Evolutionary conservation across 1,140 invertebrate species (phyloP).

Genomic region (Augochlora pura): DNA sequence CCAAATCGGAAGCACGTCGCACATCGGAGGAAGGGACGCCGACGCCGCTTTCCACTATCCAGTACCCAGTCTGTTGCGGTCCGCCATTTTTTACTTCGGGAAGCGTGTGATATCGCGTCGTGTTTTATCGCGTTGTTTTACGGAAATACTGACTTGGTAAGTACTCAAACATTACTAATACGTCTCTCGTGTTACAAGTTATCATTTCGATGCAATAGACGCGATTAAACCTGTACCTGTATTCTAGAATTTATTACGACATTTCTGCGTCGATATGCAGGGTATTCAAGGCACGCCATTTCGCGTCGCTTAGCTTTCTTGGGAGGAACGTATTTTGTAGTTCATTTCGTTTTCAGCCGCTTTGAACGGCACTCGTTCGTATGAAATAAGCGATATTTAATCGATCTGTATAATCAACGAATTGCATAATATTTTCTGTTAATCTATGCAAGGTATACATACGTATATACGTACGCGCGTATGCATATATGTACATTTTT

Average conservation of each 20-base stretch:
- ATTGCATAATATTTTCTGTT: not conserved
- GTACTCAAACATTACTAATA: slow-evolving; percentile 24
- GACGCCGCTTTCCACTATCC: slow-evolving; percentile 55
- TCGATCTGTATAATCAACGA: not conserved
- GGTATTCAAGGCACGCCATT: slow-evolving; percentile 21
- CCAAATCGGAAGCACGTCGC: slow-evolving; percentile 10
- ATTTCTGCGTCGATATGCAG: slow-evolving; percentile 15
- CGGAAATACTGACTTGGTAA: slow-evolving; percentile 69
- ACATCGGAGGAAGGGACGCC: too few species aligned
- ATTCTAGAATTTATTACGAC: not conserved
- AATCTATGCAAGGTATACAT: not conserved
- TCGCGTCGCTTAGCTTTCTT: slow-evolving; percentile 2
- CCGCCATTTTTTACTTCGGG: slow-evolving; percentile 66
- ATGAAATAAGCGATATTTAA: not conserved
- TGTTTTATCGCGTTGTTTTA: slow-evolving; percentile 64
- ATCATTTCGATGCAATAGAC: not conserved
- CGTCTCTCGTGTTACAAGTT: not conserved
- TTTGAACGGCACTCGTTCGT: not conserved
- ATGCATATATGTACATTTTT: not conserved
- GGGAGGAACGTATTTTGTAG: not conserved
- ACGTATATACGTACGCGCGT: too few species aligned
- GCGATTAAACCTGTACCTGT: not conserved
- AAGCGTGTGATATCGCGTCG: slow-evolving; percentile 65
- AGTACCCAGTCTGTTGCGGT: slow-evolving; percentile 58
- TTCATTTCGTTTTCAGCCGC: not conserved